Evolutionary conservation across 2,113 vertebrate species (phyloP), one percentile per base, ranked within the genome.

Genomic region (Rhinoderma darwinii): DNA sequence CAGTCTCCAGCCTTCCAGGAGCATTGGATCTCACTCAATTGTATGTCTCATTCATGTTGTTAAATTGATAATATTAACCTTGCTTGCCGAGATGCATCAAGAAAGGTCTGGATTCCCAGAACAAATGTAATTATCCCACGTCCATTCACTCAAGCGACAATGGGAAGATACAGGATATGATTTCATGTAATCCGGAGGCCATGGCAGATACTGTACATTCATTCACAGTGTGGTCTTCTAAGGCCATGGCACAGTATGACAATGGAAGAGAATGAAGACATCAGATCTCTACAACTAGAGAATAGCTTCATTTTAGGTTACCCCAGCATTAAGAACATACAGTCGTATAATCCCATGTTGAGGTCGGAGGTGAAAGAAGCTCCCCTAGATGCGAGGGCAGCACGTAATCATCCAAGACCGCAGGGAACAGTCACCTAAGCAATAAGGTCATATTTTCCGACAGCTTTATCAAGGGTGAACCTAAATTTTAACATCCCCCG

Each of bases 41-140:
- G 43, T 27, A 83, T 2, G 7, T 75, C 90, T 91, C 75, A 66
- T 88, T 92, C 89, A 88, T 47, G 75, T 88, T 91, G 90, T 84
- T 91, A 90, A 90, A 88, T 79, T 82, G 91, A 87, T 89, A 89
- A 87, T 89, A 89, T 20, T 75, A 91, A 79, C 89, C 88, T 90
- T 89, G 86, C 88, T 84, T 86, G 81, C 80, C 39, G 84, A 91
- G 89, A 89, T 22, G 0, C 79, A 86, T 92, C 73, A 80, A 68
- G 77, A 41, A 84, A 56, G 85, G 51, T 44, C 89, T 84, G 75
- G 7, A 22, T 89, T 93, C 90, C 82, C 88, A 91, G 87, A 91
- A 85, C 84, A 90, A 90, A 91, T 84, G 72, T 8, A 90, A 89
- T 89, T 91, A 91, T 84, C 89, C 90, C 82, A 66, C 86, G 89